Conservation (phyloP, 2,113 vertebrate species). For the Paracanthobrama guichenoti region DNA sequence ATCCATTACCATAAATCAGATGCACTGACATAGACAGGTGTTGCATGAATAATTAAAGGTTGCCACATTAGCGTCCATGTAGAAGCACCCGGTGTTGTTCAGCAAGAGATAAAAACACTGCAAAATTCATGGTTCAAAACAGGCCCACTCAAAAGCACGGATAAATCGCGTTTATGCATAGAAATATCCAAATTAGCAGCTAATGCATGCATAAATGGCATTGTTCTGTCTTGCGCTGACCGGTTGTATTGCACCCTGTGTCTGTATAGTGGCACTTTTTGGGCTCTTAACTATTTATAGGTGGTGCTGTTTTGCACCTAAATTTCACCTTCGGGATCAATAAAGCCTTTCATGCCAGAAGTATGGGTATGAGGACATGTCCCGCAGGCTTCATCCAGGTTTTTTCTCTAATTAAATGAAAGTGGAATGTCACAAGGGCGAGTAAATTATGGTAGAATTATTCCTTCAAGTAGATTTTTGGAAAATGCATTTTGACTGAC, state of each 20-base stretch:
- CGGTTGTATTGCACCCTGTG: not conserved
- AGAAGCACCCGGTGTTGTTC: slow-evolving; percentile 54
- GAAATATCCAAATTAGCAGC: slow-evolving; percentile 18
- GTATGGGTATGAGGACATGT: slow-evolving; percentile 6
- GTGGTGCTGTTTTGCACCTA: not conserved
- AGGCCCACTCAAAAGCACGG: not conserved
- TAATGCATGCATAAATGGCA: slow-evolving; percentile 35
- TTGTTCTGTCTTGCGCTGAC: not conserved
- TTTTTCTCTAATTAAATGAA: slow-evolving; percentile 29
- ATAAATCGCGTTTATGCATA: slow-evolving; percentile 30
- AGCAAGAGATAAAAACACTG: slow-evolving; percentile 61
- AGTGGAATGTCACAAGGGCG: not conserved
- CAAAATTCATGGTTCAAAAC: slow-evolving; percentile 47
- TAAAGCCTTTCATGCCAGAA: not conserved
- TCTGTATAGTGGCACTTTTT: not conserved
- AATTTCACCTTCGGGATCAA: slow-evolving; percentile 13
- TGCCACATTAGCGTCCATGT: slow-evolving; percentile 71
- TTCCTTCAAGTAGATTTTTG: slow-evolving; percentile 73
- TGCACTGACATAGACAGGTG: slow-evolving; percentile 72
- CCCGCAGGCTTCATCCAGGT: not conserved
- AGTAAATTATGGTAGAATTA: slow-evolving; percentile 44
- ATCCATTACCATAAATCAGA: slow-evolving; percentile 80
- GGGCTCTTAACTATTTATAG: not conserved
- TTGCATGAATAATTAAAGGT: slow-evolving; percentile 80
- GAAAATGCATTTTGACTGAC: slow-evolving; percentile 68